phyloP scores from a whole-genome alignment of 2,888 invertebrate species.

The Branchellion lobata region DNA sequence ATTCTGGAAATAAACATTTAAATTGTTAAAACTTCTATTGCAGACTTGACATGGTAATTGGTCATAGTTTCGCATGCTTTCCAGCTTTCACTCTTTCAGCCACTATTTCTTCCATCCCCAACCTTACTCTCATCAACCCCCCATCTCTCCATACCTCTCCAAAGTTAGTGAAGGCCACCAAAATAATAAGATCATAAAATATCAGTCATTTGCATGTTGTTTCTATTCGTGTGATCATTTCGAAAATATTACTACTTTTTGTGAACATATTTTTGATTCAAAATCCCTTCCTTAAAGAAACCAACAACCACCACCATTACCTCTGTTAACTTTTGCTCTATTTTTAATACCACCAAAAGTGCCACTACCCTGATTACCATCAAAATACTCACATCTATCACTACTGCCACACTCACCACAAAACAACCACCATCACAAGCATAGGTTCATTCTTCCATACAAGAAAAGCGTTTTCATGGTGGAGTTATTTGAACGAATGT shows the following conservation, averaged over 20 bases:
- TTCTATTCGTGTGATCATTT: too few relatives aligned
- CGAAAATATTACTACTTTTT: too few relatives aligned
- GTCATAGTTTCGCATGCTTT: conserved; percentile 31
- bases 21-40: background rate
- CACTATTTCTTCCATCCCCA: background rate
- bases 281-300: background rate
- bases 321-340: too few relatives aligned
- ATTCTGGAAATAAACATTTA: background rate
- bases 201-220: background rate
- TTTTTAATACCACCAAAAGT: too few relatives aligned
- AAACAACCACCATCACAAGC: background rate
- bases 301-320: background rate
- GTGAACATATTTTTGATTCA: too few relatives aligned
- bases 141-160: background rate
- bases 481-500: background rate
- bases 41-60: conserved; percentile 36
- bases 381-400: too few relatives aligned
- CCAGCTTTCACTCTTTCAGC: background rate
- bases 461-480: conserved; percentile 15
- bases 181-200: background rate
- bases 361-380: too few relatives aligned
- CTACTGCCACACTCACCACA: background rate
- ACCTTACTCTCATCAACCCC: conserved; percentile 21
- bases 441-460: background rate
- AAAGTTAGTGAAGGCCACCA: background rate